These are phyloP conservation scores for Sigmodon hispidus DNA, from an alignment of 2,113 vertebrate genomes.

Conservation along the genomic window DNA sequence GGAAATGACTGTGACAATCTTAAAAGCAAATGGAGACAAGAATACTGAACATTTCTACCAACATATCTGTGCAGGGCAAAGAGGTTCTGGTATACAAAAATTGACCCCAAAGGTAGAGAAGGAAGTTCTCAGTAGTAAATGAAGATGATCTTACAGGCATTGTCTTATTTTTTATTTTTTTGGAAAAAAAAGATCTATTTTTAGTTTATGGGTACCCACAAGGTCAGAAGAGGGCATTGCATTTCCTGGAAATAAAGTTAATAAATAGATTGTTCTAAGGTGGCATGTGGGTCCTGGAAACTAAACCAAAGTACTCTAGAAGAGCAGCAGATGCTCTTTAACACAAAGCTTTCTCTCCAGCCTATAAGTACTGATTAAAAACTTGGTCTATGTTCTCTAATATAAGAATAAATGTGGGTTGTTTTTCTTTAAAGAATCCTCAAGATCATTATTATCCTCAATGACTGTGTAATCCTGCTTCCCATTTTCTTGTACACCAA, in stretches of 20 bases:
- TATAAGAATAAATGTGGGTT: not conserved
- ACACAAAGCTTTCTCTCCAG: not conserved
- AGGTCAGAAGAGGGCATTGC: not conserved
- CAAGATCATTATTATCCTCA: not conserved
- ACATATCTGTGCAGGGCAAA: not conserved
- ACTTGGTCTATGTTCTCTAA: not conserved
- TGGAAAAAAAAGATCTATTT: not conserved
- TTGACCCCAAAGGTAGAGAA: not conserved
- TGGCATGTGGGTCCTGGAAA: not conserved
- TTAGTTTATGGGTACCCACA: not conserved
- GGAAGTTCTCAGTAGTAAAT: not conserved
- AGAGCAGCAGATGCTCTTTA: not conserved
- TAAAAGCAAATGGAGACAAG: not conserved
- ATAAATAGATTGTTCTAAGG: not conserved
- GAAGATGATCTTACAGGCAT: not conserved
- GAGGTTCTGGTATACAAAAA: not conserved
- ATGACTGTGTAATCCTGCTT: not conserved
- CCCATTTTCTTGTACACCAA: not conserved
- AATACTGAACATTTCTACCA: not conserved
- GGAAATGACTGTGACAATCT: conserved; percentile 55
- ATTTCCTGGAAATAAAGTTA: not conserved
- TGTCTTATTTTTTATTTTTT: not conserved
- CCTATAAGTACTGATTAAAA: not conserved
- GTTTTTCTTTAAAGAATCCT: not conserved
- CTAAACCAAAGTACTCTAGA: not conserved